Base-by-base conservation (phyloP, 2,888 invertebrate species). In the Buathra laborator region DNA sequence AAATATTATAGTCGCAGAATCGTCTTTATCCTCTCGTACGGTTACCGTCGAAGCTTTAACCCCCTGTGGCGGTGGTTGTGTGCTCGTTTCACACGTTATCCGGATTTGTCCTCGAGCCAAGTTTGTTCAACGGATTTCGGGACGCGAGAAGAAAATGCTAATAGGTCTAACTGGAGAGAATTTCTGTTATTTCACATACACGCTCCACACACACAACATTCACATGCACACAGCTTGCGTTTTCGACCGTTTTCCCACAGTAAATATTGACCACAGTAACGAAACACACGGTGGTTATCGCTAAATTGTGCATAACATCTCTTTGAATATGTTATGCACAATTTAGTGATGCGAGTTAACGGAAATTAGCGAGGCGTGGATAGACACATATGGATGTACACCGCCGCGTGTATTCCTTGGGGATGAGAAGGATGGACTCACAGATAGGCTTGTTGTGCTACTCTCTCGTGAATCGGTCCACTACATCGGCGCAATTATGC, bases 381-480 rank as follows among this genome's bases (percentile, higher is more conserved):
- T 37, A 59, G 48, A 10, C 37, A 59, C 64, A 56, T 19, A 53
- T 51, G 48, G 16, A 43, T 48, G 16, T 62, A 24, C 64, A 48
- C 56, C 32, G 43, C 71, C 12, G 19, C 77, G 56, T 82, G 76
- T 77, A 66, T 48, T 82, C 82, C 82, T 44, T 24, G 7, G 82
- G 82, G 77, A 77, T 43, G 71, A 46, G 44, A 29, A 71, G 71
- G 76, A 62, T 62, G 56, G 64, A 82, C 71, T 48, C 56, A 0
- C 10, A 14, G 56, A 72, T 32, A 9, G n/a, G 48, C 32, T 2
- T n/a, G 32, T 12, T 14, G 68, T 3, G 37, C 56, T 82, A 82
- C 76, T 62, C 81, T 82, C 76, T 24, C 51, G 81, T 76, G 81
- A 82, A 76, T 76, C 70, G 70, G 32, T 37, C 53, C 16, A 64